Percentiles rank a stretch among this genome's conserved stretches.
Conservation (phyloP, 2,113 vertebrate genomes). For the Pedetes capensis region DNA sequence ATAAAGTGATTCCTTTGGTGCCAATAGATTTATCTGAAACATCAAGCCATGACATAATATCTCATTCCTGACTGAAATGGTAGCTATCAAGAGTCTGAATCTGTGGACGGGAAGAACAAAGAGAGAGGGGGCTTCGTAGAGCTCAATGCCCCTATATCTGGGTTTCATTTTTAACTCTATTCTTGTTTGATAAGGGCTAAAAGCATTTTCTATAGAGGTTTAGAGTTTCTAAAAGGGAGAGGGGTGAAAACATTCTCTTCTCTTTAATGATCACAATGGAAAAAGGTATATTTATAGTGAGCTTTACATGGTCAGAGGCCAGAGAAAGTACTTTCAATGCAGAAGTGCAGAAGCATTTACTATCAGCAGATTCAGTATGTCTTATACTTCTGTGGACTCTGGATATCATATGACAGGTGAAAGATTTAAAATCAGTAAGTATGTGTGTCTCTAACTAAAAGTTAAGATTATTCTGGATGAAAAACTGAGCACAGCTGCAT, state of each 20-base stretch:
- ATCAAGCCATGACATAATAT: neutral
- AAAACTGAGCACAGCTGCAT: neutral
- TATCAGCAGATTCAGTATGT: neutral
- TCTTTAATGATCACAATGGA: neutral
- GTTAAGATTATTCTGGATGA: neutral
- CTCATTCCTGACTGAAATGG: neutral
- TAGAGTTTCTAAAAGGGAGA: neutral
- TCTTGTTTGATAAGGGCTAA: neutral
- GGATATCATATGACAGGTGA: neutral
- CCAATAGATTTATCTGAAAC: neutral
- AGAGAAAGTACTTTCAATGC: neutral
- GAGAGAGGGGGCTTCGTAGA: no score
- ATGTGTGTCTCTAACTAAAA: neutral
- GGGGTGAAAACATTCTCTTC: neutral
- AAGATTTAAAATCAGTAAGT: neutral
- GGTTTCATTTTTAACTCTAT: neutral
- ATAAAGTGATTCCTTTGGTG: neutral
- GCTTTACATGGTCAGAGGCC: neutral
- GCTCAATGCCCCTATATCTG: rapidly evolving
- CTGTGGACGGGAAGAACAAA: neutral
- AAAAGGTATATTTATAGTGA: neutral
- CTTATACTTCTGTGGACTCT: neutral
- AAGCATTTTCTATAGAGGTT: neutral
- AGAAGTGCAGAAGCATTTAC: neutral
- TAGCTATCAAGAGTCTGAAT: neutral